Conservation (phyloP, 2,888 invertebrate genomes). For the Drosophila koepferae region DNA sequence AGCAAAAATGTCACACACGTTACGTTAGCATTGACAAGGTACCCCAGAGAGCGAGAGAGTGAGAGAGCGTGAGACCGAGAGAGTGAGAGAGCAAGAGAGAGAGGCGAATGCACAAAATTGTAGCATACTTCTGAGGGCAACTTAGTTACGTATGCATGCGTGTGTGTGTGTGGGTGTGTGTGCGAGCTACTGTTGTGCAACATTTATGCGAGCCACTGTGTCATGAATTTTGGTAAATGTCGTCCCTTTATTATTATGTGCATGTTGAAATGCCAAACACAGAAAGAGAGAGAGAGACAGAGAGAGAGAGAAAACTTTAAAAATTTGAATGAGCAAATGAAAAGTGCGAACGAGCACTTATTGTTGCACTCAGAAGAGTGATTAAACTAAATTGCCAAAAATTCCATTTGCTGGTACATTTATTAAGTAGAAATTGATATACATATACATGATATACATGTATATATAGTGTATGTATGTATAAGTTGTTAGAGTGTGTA, state of each 20-base stretch:
- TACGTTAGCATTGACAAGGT: conserved; percentile 34
- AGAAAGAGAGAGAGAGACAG: not conserved
- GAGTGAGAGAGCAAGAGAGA: not conserved
- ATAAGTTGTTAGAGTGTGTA: not conserved
- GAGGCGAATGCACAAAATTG: conserved; percentile 40
- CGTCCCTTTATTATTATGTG: conserved; percentile 1
- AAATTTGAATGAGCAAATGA: not conserved
- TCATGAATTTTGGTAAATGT: conserved; percentile 1
- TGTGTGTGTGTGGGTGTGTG: not conserved
- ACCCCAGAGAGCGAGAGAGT: not conserved
- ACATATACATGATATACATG: too few species aligned
- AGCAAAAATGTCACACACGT: conserved; percentile 63
- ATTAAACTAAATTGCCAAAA: not conserved
- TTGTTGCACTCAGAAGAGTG: not conserved
- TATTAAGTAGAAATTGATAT: not conserved
- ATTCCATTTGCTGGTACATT: not conserved
- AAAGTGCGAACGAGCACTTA: not conserved
- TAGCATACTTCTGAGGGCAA: conserved; percentile 45
- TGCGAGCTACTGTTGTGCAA: not conserved
- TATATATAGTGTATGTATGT: not conserved
- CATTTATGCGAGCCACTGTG: conserved; percentile 1
- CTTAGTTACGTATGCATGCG: not conserved
- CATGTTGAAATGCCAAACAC: not conserved
- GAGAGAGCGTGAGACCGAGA: not conserved
- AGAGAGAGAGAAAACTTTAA: not conserved